Evolutionary conservation across 1,140 invertebrate species (phyloP).

Genomic region (Diabrotica virgifera): DNA sequence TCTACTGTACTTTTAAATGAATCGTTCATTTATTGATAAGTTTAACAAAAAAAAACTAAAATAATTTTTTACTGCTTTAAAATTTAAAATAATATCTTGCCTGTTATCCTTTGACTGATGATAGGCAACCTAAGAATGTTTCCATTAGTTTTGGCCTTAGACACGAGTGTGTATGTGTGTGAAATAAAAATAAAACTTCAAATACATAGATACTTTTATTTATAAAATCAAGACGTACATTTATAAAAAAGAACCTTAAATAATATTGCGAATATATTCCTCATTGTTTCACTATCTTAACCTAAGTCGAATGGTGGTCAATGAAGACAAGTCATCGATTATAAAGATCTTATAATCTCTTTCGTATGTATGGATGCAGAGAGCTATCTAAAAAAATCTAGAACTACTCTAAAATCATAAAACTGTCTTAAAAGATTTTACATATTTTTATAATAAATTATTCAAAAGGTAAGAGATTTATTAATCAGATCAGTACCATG

Average conservation of each 20-base stretch:
- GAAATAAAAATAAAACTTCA: conserved; percentile 2
- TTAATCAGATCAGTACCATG: conserved; percentile 39
- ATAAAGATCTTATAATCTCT: conserved; percentile 32
- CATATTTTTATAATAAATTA: conserved; percentile 38
- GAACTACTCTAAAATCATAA: conserved; percentile 41
- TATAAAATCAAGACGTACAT: conserved; percentile 44
- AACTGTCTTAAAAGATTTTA: conserved; percentile 32
- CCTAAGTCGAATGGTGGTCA: conserved; percentile 23
- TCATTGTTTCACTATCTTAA: conserved; percentile 35
- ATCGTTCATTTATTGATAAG: no score
- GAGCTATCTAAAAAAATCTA: conserved; percentile 40
- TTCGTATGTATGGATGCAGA: conserved; percentile 39
- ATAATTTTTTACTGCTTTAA: no score
- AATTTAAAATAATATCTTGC: no score
- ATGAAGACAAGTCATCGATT: conserved; percentile 25
- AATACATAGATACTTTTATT: conserved; percentile 41
- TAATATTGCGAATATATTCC: conserved; percentile 47
- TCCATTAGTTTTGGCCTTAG: not conserved
- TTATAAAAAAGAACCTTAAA: conserved; percentile 43
- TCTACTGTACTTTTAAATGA: no score
- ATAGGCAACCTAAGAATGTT: no score
- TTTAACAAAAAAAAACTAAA: no score
- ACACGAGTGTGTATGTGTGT: not conserved
- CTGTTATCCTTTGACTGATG: no score
- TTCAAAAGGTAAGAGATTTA: conserved; percentile 31